phyloP scores from a whole-genome alignment of 37 sponge, comb jelly and placozoan genomes.

The Spongia lamella region DNA sequence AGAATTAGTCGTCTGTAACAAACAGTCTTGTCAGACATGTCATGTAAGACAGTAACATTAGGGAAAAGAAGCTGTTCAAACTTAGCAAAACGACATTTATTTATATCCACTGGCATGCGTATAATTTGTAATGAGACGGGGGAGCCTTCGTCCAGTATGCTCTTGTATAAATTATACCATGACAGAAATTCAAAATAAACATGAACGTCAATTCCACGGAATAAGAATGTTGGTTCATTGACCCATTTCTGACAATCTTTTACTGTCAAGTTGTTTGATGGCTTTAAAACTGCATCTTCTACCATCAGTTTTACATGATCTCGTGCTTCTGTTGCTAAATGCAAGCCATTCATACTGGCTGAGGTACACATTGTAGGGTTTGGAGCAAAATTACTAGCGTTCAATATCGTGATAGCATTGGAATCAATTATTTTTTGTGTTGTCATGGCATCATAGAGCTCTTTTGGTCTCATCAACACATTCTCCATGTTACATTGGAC shows the following conservation, averaged over 20 bases:
- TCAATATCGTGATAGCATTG: too few species aligned
- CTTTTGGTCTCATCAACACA: conserved; percentile 17
- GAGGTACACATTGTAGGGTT: too few species aligned
- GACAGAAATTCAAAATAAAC: conserved; percentile 68
- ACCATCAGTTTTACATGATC: too few species aligned
- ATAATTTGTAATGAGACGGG: conserved; percentile 7
- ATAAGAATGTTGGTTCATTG: conserved; percentile 41
- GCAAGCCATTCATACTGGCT: too few species aligned
- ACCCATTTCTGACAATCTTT: conserved; percentile 47
- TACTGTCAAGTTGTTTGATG: background rate
- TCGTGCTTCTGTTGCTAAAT: too few species aligned
- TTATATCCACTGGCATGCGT: conserved; percentile 30
- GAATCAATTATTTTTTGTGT: too few species aligned
- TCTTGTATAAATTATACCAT: conserved; percentile 59
- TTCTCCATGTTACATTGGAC: conserved; percentile 31
- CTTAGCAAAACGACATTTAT: conserved; percentile 40
- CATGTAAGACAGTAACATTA: conserved; percentile 6
- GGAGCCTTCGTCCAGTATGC: conserved; percentile 7
- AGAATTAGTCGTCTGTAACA: conserved; percentile 49
- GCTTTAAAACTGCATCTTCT: too few species aligned
- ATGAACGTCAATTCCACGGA: conserved; percentile 40
- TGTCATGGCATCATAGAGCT: conserved; percentile 1
- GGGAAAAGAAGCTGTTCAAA: conserved; percentile 67
- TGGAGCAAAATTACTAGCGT: too few species aligned
- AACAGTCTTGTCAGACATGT: conserved; percentile 11